Base-by-base conservation (phyloP, 2,797 vertebrate genomes). In the Coregonus ussuriensis region DNA sequence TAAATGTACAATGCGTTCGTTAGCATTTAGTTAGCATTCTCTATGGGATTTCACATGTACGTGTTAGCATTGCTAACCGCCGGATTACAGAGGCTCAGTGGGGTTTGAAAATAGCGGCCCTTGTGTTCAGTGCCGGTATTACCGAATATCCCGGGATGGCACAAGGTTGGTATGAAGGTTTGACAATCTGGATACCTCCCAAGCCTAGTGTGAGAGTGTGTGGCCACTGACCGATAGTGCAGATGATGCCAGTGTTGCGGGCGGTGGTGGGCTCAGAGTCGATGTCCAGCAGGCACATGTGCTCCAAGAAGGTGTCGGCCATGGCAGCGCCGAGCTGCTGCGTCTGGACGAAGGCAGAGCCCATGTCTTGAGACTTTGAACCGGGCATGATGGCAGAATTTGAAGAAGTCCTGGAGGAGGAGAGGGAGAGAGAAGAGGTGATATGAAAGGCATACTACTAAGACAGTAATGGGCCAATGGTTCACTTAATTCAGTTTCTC, bases 191-290 rank as follows among this genome's bases (percentile, higher is more conserved):
- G 13, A 67, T 6, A 18, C 31, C 5, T 0, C 5, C 66, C 25
- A 3, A 18, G 31, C 31, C 25, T 31, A 3, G 37, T 3, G 11
- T 65, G 25, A 25, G 25, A 25, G 37, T 29, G 41, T 18, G 16
- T 16, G 1, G 16, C 3, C 13, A 29, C 97, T 53, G 88, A 99
- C 98, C 98, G 0, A 99, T 99, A 83, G 98, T 99, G 86, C 98
- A 99, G 89, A 99, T 98, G 92, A 99, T 99, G 89, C 98, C 97
- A 0, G 98, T 99, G 93, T 99, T 99, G 15, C 98, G 95, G 1
- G 98, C 98, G 0, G 94, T 97, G 88, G 96, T 97, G 72, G 98
- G 98, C 70, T 96, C 93, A 0, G 98, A 99, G 91, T 99, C 98
- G 0, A 99, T 99, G 93, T 99, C 98, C 90, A 99, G 88, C 81